Base-by-base conservation (phyloP, 2,113 vertebrate genomes). In the Oophaga pumilio region DNA sequence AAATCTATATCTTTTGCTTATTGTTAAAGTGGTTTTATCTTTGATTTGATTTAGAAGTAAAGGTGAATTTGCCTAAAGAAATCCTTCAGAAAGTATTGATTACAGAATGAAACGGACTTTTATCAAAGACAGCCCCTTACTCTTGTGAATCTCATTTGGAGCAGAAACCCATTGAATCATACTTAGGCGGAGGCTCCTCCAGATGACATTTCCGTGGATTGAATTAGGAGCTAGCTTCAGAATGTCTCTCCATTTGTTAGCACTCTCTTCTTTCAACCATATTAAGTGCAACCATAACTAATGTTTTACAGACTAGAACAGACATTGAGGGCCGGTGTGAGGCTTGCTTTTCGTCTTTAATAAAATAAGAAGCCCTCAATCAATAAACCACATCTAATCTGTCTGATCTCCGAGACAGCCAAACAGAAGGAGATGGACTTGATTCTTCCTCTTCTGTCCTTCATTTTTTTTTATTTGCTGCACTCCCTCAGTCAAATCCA, bases 361-460 rank as follows among this genome's bases (percentile, higher is more conserved):
- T 88, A 88, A 88, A 88, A 88, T 59, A 88, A 88, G 81, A 77
- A 88, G 74, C 81, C 81, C 87, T 88, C 87, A 74, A 84, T 88
- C 87, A 88, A 88, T 88, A 88, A 88, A 88, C 87, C 87, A 88
- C 87, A 84, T 88, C 87, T 88, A 88, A 88, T 88, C 87, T 88
- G 87, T 88, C 87, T 88, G 81, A 88, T 88, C 87, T 88, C 60
- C 7, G 15, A 84, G 71, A 68, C 62, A 73, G 79, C 62, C 80
- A 78, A 84, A 78, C 79, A 71, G 71, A 87, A 71, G 88, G 88
- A 78, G 85, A 82, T 69, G 28, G 79, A 82, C 81, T 60, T 69
- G 74, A 85, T 77, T 76, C 85, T 86, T 26, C 64, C 79, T 87
- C 52, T 53, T 68, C 84, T 22, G 13, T 56, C 71, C 87, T 84